phyloP scores from a whole-genome alignment of 2,113 vertebrate genomes.

The Apeltes quadracus region DNA sequence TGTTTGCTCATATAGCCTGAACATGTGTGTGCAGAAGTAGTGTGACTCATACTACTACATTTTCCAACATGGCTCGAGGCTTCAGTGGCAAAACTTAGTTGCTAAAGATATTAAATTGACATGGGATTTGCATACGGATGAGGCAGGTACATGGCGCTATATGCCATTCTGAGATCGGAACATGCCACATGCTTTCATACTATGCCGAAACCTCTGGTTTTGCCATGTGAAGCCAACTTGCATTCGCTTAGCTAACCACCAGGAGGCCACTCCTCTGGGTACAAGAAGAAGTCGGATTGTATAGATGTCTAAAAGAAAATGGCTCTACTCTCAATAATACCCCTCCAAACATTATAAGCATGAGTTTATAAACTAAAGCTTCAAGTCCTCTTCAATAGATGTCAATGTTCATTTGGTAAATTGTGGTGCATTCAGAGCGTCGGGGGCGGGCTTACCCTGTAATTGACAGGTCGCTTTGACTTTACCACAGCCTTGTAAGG shows the following conservation, averaged over 20 bases:
- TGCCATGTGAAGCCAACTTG: neutral
- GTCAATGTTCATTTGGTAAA: too few relatives aligned
- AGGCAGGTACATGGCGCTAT: too few relatives aligned
- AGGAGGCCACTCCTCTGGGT: neutral
- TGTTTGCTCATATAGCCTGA: too few relatives aligned
- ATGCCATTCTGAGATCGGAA: too few relatives aligned
- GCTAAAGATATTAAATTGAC: too few relatives aligned
- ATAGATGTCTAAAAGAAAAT: neutral
- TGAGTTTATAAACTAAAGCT: neutral
- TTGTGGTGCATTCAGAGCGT: too few relatives aligned
- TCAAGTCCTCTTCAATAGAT: neutral
- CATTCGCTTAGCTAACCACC: neutral
- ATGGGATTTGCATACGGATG: too few relatives aligned
- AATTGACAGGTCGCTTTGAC: neutral
- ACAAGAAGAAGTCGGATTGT: neutral
- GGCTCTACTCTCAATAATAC: neutral
- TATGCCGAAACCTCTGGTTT: neutral
- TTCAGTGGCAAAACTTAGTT: too few relatives aligned
- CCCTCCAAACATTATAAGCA: neutral
- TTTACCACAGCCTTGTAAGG: neutral
- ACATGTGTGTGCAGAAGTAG: rapidly evolving
- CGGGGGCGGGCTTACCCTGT: too few relatives aligned
- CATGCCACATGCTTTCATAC: too few relatives aligned
- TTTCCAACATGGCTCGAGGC: too few relatives aligned
- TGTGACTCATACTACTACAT: too few relatives aligned